Conservation (phyloP, 2,113 vertebrate species). For the Chaetops frenatus region DNA sequence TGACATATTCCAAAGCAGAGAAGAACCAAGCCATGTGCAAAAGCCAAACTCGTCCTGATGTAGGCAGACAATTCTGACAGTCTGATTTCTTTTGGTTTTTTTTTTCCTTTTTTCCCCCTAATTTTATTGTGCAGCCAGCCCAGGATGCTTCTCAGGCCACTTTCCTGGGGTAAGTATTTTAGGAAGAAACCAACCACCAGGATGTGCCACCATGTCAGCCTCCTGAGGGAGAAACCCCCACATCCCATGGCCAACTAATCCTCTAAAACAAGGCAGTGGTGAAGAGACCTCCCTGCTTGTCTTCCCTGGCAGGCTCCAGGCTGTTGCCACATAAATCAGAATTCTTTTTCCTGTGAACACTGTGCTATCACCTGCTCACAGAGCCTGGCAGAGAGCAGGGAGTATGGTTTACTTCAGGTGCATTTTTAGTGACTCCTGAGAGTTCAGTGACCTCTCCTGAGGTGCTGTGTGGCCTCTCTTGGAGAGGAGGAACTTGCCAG, state of each 20-base stretch:
- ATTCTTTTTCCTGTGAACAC: neutral
- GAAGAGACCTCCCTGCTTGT: neutral
- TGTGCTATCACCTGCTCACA: neutral
- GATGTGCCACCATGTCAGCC: constrained; percentile 21
- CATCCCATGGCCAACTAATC: neutral
- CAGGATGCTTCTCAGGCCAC: constrained; percentile 19
- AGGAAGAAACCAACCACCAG: constrained; percentile 24
- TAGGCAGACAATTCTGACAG: neutral
- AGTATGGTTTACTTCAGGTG: neutral
- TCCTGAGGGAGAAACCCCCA: neutral
- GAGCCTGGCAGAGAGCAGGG: neutral
- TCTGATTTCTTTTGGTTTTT: neutral
- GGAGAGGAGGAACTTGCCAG: neutral
- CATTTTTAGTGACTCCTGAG: neutral
- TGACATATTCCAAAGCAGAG: neutral
- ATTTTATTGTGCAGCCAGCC: neutral
- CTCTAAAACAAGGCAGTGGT: neutral
- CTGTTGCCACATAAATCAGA: neutral
- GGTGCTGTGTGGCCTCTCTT: neutral
- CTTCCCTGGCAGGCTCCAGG: neutral
- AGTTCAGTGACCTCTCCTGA: neutral
- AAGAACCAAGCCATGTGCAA: neutral
- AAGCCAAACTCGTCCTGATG: neutral
- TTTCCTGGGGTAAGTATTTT: constrained; percentile 15
- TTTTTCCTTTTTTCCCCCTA: accelerated